Percentiles rank a stretch among this genome's conserved stretches.
These are phyloP conservation scores for Herminia tarsipennalis DNA, from an alignment of 2,888 invertebrate genomes.

Conservation along the genomic window DNA sequence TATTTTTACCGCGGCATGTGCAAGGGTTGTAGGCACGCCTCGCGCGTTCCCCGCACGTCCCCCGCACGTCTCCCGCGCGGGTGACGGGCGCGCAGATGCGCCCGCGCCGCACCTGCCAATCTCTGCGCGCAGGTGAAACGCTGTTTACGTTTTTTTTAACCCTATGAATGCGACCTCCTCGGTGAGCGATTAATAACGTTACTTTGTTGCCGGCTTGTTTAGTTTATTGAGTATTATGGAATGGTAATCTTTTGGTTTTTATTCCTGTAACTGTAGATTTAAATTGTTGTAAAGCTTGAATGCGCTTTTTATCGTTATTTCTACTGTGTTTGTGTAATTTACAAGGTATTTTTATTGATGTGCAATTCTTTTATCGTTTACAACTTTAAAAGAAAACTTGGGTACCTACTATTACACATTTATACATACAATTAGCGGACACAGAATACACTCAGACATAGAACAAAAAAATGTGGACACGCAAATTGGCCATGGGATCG, in stretches of 20 bases:
- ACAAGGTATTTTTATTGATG: too few relatives aligned
- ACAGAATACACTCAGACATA: too few relatives aligned
- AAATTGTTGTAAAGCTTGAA: too few relatives aligned
- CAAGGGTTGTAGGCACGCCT: conserved; percentile 13
- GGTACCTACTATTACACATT: too few relatives aligned
- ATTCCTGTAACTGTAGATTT: too few relatives aligned
- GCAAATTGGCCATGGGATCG: too few relatives aligned
- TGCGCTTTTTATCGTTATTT: too few relatives aligned
- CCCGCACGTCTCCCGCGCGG: background rate
- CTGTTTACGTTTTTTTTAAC: conserved; percentile 76
- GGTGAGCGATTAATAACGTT: conserved; percentile 40
- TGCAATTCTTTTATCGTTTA: too few relatives aligned
- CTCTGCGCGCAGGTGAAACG: conserved; percentile 76
- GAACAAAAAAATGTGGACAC: too few relatives aligned
- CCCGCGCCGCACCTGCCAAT: conserved; percentile 77
- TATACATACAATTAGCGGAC: too few relatives aligned
- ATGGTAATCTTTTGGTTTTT: conserved; percentile 9
- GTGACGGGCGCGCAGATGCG: conserved; percentile 63
- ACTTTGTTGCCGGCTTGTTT: conserved; percentile 38
- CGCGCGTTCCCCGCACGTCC: background rate
- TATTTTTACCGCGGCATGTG: conserved; percentile 33
- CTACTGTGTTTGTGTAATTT: too few relatives aligned
- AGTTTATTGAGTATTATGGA: conserved; percentile 23
- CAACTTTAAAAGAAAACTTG: too few relatives aligned
- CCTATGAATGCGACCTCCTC: conserved; percentile 43